These are phyloP conservation scores for Pygmarrhopalites habei DNA, from an alignment of 1,140 invertebrate species.

Conservation along the genomic window DNA sequence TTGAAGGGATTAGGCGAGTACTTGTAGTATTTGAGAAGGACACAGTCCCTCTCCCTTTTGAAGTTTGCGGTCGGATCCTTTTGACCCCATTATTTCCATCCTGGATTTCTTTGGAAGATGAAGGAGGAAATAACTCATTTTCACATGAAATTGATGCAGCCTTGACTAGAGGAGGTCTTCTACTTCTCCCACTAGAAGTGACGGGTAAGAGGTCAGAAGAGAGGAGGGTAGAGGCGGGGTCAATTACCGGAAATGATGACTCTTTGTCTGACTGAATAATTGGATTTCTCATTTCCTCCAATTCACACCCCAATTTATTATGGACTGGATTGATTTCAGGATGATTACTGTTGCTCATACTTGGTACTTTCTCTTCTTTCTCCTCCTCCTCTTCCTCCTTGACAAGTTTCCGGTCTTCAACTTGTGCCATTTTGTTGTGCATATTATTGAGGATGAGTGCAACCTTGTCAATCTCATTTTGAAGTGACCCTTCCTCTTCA, in stretches of 20 bases:
- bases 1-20: background rate
- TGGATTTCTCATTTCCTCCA: too few relatives aligned
- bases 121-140: slow-evolving; percentile 20
- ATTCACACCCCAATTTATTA: too few relatives aligned
- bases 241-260: too few relatives aligned
- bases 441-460: slow-evolving; percentile 21
- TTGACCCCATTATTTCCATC: background rate
- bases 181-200: too few relatives aligned
- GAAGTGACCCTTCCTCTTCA: slow-evolving; percentile 11
- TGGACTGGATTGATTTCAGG: too few relatives aligned
- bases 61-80: background rate
- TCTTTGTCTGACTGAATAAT: too few relatives aligned
- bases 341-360: too few relatives aligned
- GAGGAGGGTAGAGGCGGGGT: too few relatives aligned
- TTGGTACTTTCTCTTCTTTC: background rate
- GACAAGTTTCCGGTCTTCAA: background rate
- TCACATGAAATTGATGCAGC: slow-evolving; percentile 36
- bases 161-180: slow-evolving; percentile 24
- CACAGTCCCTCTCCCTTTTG: background rate
- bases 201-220: too few relatives aligned
- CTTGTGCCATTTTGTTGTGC: background rate
- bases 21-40: slow-evolving; percentile 3
- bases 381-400: background rate
- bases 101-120: too few relatives aligned
- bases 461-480: slow-evolving; percentile 28